Base-by-base conservation (phyloP, 2,888 invertebrate genomes). In the Amaurobius ferox region DNA sequence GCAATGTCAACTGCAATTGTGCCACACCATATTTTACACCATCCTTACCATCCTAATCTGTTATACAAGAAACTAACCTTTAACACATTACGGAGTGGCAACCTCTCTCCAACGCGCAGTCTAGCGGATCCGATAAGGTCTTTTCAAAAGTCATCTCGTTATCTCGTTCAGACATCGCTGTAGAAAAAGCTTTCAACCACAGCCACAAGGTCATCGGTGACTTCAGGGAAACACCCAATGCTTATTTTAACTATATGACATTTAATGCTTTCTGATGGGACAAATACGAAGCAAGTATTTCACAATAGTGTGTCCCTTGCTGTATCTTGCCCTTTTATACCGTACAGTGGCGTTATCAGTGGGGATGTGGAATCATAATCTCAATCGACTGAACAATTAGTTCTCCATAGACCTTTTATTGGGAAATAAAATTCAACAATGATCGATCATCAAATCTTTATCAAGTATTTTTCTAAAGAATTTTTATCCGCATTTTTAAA, bases 121-220 rank as follows among this genome's bases (percentile, higher is more conserved):
- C 68, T 64, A 29, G 29, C 64, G 29, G 30, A 64, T 29, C 29
- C 19, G 64, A 64, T 64, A 64, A 64, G 30, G 64, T 2, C 16
- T 40, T 35, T 40, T 5, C 16, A 26, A 67, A 23, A 40, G 28
- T 68, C 28, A 62, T 44, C n/a, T n/a, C 44, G 79, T 72, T 79
- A 79, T 79, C 79, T 66, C 9, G 28, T 28, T 71, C 48, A 79
- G 79, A 79, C 79, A 79, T 79, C 79, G 66, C 66, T 28, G 44
- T 32, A 44, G 44, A 40, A 66, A 72, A 72, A 66, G 68, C 40
- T 70, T 71, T 62, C 62, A 71, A 61, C 67, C 70, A 78, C 61
- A 78, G 78, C 62, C 32, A 40, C 68, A 68, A 68, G 68, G 68
- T 68, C 68, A 40, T 23, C 11, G 13, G 5, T 26, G 26, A 28